Conservation (phyloP, 2,888 invertebrate genomes). For the Linyphia triangularis region DNA sequence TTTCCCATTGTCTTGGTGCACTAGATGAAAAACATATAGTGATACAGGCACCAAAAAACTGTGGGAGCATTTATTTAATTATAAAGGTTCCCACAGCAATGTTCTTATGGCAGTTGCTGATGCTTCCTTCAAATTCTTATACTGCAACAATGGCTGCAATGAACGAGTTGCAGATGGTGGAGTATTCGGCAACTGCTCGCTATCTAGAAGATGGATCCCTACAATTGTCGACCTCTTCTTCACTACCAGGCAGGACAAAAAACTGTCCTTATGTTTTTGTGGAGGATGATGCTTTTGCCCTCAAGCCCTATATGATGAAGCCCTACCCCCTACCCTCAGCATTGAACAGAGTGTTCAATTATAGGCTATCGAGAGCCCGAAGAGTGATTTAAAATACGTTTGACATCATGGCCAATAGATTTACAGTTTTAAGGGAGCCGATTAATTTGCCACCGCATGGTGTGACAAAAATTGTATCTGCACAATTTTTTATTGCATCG, state of each 20-base stretch:
- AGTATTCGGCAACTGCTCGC: neutral
- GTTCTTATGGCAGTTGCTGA: neutral
- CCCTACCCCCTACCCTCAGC: conserved; percentile 10
- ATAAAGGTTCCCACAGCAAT: conserved; percentile 3
- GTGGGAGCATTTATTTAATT: conserved; percentile 16
- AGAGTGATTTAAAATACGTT: conserved; percentile 15
- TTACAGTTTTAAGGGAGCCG: neutral
- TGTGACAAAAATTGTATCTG: neutral
- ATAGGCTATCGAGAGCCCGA: conserved; percentile 5
- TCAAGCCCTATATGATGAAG: neutral
- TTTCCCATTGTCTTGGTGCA: conserved; percentile 26
- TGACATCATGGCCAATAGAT: neutral
- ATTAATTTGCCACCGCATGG: neutral
- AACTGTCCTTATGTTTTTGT: conserved; percentile 20
- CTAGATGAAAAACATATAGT: conserved; percentile 22
- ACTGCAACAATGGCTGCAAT: neutral
- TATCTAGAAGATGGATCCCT: neutral
- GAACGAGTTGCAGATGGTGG: conserved; percentile 10
- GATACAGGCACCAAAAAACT: neutral
- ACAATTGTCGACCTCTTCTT: neutral
- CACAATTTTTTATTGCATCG: too few relatives aligned
- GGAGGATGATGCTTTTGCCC: conserved; percentile 23
- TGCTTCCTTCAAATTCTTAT: neutral
- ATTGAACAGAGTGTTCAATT: neutral
- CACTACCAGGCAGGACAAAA: neutral